Percentiles rank a stretch among this genome's conserved stretches.
Evolutionary conservation across 64 coral and sea anemone species (phyloP).

Genomic region (Pocillopora verrucosa): DNA sequence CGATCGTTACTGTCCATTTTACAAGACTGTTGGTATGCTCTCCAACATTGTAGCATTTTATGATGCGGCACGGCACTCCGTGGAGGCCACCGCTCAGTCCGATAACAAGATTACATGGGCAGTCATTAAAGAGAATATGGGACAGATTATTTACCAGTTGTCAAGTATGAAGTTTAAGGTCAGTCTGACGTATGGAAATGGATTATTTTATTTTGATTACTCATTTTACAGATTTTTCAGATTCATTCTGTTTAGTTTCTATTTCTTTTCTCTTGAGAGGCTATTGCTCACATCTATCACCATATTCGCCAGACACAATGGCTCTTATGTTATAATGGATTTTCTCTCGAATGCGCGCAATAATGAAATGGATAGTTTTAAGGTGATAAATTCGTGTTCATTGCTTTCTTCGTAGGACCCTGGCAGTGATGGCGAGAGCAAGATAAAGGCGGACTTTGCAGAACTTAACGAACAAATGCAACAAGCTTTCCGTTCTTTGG

Average conservation of each 20-base stretch:
- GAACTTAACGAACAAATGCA: conserved; percentile 97
- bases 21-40: conserved; percentile 96
- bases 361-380: too few species aligned
- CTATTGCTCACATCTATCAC: too few species aligned
- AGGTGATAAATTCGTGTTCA: neutral
- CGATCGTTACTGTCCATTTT: conserved; percentile 94
- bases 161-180: conserved; percentile 98
- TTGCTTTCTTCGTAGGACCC: conserved; percentile 68
- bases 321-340: too few species aligned
- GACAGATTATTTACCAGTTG: conserved; percentile 77
- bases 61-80: conserved; percentile 87
- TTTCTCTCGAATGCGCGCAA: too few species aligned
- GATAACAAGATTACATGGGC: conserved; percentile 99
- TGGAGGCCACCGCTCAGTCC: conserved; percentile 90
- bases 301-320: too few species aligned
- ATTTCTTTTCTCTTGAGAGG: too few species aligned
- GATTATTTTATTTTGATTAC: too few species aligned
- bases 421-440: conserved; percentile 86
- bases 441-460: conserved; percentile 86
- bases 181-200: neutral
- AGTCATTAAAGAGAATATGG: conserved; percentile 97
- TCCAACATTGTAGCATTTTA: conserved; percentile 93
- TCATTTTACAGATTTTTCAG: too few species aligned
- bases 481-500: conserved; percentile 93
- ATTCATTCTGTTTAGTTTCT: too few species aligned